These are phyloP conservation scores for Onchidella celtica DNA, from an alignment of 2,888 invertebrate genomes.

Conservation along the genomic window DNA sequence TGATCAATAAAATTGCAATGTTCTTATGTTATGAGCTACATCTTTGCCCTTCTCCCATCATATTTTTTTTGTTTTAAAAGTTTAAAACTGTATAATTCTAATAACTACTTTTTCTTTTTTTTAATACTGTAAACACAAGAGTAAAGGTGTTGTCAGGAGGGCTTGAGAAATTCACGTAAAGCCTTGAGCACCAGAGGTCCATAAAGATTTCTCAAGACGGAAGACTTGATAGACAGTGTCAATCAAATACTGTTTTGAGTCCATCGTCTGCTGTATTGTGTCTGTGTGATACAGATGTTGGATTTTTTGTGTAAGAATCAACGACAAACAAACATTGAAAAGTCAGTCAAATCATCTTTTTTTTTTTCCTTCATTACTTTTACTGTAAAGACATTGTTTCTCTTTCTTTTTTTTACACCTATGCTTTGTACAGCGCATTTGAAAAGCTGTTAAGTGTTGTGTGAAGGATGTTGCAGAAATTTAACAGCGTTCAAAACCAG, in stretches of 20 bases:
- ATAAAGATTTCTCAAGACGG: conserved; percentile 31
- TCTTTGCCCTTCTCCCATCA: no score
- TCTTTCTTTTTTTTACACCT: conserved; percentile 14
- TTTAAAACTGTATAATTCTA: no score
- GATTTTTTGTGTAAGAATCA: conserved; percentile 51
- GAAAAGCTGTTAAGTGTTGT: conserved; percentile 18
- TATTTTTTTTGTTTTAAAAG: no score
- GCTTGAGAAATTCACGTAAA: conserved; percentile 16
- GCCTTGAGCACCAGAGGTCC: conserved; percentile 35
- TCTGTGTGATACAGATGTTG: conserved; percentile 38
- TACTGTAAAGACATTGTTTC: conserved; percentile 33
- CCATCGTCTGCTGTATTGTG: neutral
- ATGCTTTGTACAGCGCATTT: conserved; percentile 15
- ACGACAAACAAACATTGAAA: conserved; percentile 44
- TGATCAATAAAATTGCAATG: no score
- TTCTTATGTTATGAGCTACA: no score
- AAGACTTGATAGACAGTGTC: neutral
- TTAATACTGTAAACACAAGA: no score
- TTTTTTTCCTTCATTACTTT: conserved; percentile 26
- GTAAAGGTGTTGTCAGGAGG: no score
- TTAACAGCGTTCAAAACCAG: neutral
- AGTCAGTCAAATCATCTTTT: conserved; percentile 10
- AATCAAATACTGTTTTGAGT: neutral
- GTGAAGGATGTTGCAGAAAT: neutral
- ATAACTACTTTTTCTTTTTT: no score